Evolutionary conservation across 2,888 invertebrate species (phyloP), one percentile per base, ranked within the genome.

Genomic region (Apodemia mormo): DNA sequence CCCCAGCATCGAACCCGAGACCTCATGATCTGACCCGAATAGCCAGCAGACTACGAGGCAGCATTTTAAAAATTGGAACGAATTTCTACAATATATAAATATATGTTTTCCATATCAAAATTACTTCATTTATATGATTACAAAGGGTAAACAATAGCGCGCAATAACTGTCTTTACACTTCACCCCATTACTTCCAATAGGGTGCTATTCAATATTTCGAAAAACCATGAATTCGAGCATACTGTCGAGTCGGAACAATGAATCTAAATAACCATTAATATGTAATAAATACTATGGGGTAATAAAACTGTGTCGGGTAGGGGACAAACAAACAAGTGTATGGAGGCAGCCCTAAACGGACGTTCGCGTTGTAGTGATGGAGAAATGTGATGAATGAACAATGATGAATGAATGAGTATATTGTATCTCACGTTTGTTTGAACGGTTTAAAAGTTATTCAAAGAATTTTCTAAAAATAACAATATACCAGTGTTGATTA

Each of bases 211-310:
- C 86, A 89, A 91, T 87, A 88, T 86, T 90, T 88, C 80, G 86
- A 88, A 82, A 83, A 80, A 84, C 88, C 83, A 90, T 92, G 91
- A 92, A 92, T 91, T 92, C 87, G 85, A 92, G 88, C 92, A 91
- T 92, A 92, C 93, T 91, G 93, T 87, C 84, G 82, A 83, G 84
- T 83, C 86, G 82, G 87, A 87, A 93, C 92, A 93, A 93, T 92
- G 92, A 91, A 89, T 90, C 92, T 87, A 92, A 93, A 93, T 93
- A 93, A 93, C 93, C 92, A 93, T 93, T 93, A 93, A 93, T 93
- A 93, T 91, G 92, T 92, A 92, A 93, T 93, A 93, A 93, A 93
- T 93, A 92, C 90, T 90, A 89, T 87, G 87, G 93, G 89, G 92
- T 82, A 89, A 90, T 89, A 92, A 45, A 89, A 82, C 85, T 84